Evolutionary conservation across 2,113 vertebrate species (phyloP), one percentile per base, ranked within the genome.

Genomic region (Colaptes auratus): DNA sequence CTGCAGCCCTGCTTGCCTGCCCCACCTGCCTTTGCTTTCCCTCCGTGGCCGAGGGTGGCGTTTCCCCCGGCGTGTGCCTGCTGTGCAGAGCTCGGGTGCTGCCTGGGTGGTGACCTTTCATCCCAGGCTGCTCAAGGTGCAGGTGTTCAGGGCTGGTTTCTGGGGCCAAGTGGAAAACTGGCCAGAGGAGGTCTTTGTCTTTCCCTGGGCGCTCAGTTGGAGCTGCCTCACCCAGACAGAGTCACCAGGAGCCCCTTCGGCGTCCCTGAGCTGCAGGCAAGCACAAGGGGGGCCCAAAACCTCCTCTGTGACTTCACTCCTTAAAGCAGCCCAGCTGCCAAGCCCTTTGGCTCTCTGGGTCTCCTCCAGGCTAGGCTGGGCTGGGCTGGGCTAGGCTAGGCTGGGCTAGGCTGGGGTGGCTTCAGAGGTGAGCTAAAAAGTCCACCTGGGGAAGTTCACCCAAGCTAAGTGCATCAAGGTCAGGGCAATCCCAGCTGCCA

Each of bases 171-270:
- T 39, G 66, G 79, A 44, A 58, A 89, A 86, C 35, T 8, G 63
- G 59, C 36, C 11, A 44, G 44, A 13, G 80, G 90, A 89, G 39
- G 39, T 39, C 39, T 39, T 39, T 39, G 42, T 56, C 70, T 91
- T 21, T 13, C 15, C 77, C 87, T 81, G 33, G 64, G 82, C 90
- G 83, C 96, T 93, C 69, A 53, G 92, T 94, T 91, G 46, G 89
- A 82, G 81, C 94, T 65, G 81, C 82, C 86, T 73, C 78, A 52
- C 95, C 83, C 81, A 89, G 95, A 91, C 16, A 42, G 56, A 92
- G 88, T 85, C 46, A 17, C 31, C 95, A 58, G 42, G 88, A 52
- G 50, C 23, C 13, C 12, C 23, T 52, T 52, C 25, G 50, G 50
- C 24, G 12, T 76, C 94, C 75, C 15, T 2, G 85, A 76, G 77